Evolutionary conservation across 1,140 invertebrate genomes (phyloP).

Genomic region (Saccostrea glomerata): DNA sequence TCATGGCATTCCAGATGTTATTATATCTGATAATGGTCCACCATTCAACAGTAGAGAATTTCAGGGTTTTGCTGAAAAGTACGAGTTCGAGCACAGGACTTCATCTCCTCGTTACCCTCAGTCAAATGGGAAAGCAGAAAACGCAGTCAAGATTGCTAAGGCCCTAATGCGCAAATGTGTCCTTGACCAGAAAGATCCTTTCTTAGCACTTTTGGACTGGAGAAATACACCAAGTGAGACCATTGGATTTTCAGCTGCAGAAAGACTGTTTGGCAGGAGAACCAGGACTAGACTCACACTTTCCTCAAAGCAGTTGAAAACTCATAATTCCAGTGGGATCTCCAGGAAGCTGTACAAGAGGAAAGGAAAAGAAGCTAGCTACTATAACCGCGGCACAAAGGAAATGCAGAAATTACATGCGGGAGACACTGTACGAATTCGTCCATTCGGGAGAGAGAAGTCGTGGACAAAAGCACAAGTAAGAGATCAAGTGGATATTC

Average conservation of each 20-base stretch:
- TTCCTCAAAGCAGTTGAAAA: neutral
- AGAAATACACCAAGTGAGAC: too few relatives aligned
- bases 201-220: too few relatives aligned
- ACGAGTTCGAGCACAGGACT: too few relatives aligned
- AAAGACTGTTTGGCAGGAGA: conserved; percentile 5
- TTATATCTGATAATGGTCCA: too few relatives aligned
- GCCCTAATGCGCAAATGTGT: too few relatives aligned
- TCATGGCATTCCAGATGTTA: too few relatives aligned
- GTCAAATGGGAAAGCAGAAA: too few relatives aligned
- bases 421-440: conserved; percentile 48
- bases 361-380: conserved; percentile 1
- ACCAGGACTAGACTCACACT: neutral
- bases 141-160: too few relatives aligned
- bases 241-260: conserved; percentile 14
- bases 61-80: too few relatives aligned
- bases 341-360: neutral
- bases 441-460: conserved; percentile 22
- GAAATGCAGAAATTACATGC: conserved; percentile 16
- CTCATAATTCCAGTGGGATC: neutral
- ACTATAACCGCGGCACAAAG: conserved; percentile 5
- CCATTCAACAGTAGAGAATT: too few relatives aligned
- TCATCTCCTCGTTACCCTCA: too few relatives aligned
- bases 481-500: conserved; percentile 1
- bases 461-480: conserved; percentile 31
- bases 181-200: too few relatives aligned